Evolutionary conservation across 2,113 vertebrate genomes (phyloP), one percentile per base, ranked within the genome.

Genomic region (Microtus montanus): DNA sequence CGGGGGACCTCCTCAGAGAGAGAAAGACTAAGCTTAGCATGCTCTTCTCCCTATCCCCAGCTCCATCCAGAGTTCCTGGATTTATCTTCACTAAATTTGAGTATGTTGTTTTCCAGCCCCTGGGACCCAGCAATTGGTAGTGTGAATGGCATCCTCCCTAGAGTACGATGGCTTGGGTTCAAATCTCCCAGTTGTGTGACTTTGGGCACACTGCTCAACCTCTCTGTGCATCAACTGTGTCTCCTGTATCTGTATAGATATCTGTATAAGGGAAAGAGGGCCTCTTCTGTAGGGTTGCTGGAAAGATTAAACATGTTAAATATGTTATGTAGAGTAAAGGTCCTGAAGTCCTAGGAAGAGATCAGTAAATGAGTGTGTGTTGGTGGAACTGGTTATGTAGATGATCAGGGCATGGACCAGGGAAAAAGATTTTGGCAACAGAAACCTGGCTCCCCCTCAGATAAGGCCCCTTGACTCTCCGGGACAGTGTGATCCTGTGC

Each of bases 181-280:
- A 52, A 58, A 14, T 77, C n/a, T 58, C 49, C 78, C 77, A 58
- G 54, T 64, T 90, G 30, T 84, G 91, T 93, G 91, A 84, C 35
- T 2, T 35, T 83, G 54, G 58, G 5, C 75, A 33, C 63, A 70
- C 41, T 82, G 41, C 33, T 86, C 80, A 92, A 35, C 78, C 17
- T 79, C 49, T 54, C 78, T 80, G 49, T 61, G 63, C 12, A 64
- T 54, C 52, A 30, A 3, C 5, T 35, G 35, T 44, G 38, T 84
- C 47, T 52, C 58, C 61, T 63, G 17, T 78, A 83, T 41, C 38
- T 41, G 38, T 41, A 41, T 41, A 41, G 38, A 41, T 41, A 41
- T 41, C 38, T 41, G 38, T 26, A 66, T 11, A 22, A 20, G 71
- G 41, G 41, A 74, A 74, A 66, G 0, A 54, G n/a, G 35, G 38